Conservation (phyloP, 2,797 vertebrate species). For the Pampus argenteus region DNA sequence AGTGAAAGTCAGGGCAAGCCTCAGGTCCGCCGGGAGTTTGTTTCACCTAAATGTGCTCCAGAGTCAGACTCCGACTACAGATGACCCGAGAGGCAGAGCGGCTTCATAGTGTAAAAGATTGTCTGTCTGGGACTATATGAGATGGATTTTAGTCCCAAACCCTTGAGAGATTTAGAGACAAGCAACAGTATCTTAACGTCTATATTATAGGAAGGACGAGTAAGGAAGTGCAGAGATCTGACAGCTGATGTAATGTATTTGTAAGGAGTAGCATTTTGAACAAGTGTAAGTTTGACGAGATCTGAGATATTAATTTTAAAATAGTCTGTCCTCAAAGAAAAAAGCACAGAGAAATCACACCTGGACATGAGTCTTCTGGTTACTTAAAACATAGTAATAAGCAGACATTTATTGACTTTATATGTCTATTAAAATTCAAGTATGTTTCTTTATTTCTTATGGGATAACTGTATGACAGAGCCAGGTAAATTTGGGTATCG, state of each 20-base stretch:
- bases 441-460: too few relatives aligned
- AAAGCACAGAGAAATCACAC: too few relatives aligned
- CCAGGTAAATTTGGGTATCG: background rate
- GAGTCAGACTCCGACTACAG: constrained; percentile 1
- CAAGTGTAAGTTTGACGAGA: too few relatives aligned
- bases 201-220: background rate
- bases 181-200: constrained; percentile 11
- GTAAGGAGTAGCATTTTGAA: background rate
- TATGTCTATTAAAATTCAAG: too few relatives aligned
- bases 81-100: constrained; percentile 4
- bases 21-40: background rate
- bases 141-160: constrained; percentile 17
- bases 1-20: background rate
- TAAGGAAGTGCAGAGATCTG: background rate
- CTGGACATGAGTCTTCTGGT: too few relatives aligned
- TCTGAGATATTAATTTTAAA: too few relatives aligned
- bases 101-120: background rate
- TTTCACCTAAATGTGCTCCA: constrained; percentile 2
- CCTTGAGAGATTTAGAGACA: background rate
- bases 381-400: too few relatives aligned
- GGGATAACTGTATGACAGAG: background rate
- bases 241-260: background rate
- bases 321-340: too few relatives aligned
- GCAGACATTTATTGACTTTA: too few relatives aligned
- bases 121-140: too few relatives aligned